Percentiles rank a stretch among this genome's conserved stretches.
phyloP scores from a whole-genome alignment of 2,888 invertebrate genomes.

The Drosophila kokeensis region DNA sequence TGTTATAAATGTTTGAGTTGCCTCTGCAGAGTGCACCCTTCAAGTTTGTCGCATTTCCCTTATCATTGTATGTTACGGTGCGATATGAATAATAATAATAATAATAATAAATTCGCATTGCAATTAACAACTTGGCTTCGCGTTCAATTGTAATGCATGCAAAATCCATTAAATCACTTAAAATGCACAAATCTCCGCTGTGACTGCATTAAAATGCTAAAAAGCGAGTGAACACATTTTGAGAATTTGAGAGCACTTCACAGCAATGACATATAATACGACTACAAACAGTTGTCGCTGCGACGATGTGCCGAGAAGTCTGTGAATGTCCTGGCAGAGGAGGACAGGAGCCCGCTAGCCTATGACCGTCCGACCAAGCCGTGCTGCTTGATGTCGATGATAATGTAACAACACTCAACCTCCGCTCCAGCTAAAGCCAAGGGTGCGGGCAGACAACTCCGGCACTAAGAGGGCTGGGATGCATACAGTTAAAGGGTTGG shows the following conservation, averaged over 20 bases:
- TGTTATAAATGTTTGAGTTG: neutral
- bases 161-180: slow-evolving; percentile 81
- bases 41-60: slow-evolving; percentile 59
- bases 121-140: slow-evolving; percentile 72
- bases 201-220: slow-evolving; percentile 51
- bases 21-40: slow-evolving; percentile 35
- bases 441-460: slow-evolving; percentile 3
- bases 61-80: slow-evolving; percentile 31
- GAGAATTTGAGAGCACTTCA: slow-evolving; percentile 70
- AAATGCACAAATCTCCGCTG: slow-evolving; percentile 45
- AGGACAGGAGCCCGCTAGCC: slow-evolving; percentile 6
- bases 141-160: slow-evolving; percentile 65
- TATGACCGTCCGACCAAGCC: slow-evolving; percentile 23
- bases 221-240: slow-evolving; percentile 29
- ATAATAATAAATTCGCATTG: slow-evolving; percentile 68
- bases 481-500: slow-evolving; percentile 67
- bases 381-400: slow-evolving; percentile 64
- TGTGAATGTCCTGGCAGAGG: slow-evolving; percentile 56
- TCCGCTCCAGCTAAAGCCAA: slow-evolving; percentile 1
- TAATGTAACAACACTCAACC: slow-evolving; percentile 77
- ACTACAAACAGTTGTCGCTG: slow-evolving; percentile 71
- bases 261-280: slow-evolving; percentile 76
- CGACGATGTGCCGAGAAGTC: slow-evolving; percentile 43
- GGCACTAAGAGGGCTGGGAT: slow-evolving; percentile 22
- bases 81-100: slow-evolving; percentile 31